These are phyloP conservation scores for Otus sunia DNA, from an alignment of 2,113 vertebrate species.

Conservation along the genomic window DNA sequence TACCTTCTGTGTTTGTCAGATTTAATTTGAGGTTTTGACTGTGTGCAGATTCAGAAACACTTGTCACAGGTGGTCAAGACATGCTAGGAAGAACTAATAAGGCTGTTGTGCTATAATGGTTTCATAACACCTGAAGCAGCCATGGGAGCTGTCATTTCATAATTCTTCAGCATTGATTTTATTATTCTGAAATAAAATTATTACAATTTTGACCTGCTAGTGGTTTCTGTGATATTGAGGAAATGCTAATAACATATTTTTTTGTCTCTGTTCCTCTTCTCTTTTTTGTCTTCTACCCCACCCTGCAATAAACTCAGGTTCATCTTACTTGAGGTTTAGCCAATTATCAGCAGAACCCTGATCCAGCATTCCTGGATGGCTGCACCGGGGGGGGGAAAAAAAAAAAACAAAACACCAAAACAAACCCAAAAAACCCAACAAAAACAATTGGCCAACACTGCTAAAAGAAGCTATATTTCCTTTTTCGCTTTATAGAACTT, in stretches of 20 bases:
- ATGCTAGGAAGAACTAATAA: conserved; percentile 4
- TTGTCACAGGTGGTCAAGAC: conserved; percentile 32
- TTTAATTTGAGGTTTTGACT: conserved; percentile 63
- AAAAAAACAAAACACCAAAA: not conserved
- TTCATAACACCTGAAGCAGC: not conserved
- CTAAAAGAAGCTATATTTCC: not conserved
- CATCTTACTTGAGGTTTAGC: not conserved
- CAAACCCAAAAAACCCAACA: not conserved
- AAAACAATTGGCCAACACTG: not conserved
- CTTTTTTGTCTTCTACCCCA: not conserved
- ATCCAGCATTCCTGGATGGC: not conserved
- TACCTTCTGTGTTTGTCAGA: conserved; percentile 32
- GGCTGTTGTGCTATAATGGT: not conserved
- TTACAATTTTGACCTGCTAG: not conserved
- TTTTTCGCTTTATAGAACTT: not conserved
- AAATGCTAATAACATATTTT: not conserved
- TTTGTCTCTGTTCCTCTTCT: not conserved
- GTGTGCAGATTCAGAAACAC: not conserved
- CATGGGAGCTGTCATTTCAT: not conserved
- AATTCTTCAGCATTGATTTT: not conserved
- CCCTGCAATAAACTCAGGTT: not conserved
- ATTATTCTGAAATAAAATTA: conserved; percentile 9
- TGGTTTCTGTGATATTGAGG: not conserved
- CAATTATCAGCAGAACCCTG: not conserved
- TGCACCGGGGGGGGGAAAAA: not conserved